These are phyloP conservation scores for Lagocephalus sceleratus DNA, from an alignment of 2,797 vertebrate species.

Conservation along the genomic window DNA sequence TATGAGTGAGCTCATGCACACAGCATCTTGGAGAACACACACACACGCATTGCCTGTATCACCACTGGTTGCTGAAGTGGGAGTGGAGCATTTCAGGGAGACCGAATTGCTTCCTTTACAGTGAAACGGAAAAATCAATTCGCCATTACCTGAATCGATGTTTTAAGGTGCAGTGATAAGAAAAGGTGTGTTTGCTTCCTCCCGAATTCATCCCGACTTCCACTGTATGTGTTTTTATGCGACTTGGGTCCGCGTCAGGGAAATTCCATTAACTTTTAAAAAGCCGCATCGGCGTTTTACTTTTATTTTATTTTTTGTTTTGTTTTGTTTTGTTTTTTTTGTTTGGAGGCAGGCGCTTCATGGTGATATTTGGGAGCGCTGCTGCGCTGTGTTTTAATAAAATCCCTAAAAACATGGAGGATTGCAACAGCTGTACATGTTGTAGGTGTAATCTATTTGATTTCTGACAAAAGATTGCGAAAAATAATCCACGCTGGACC, in stretches of 20 bases:
- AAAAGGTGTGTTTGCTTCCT: constrained; percentile 24
- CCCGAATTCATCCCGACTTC: constrained; percentile 23
- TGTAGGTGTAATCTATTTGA: too few relatives aligned
- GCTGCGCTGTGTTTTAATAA: too few relatives aligned
- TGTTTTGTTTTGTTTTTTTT: neutral
- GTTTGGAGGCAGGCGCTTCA: neutral
- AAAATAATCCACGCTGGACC: too few relatives aligned
- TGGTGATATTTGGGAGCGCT: constrained; percentile 5
- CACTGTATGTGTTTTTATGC: constrained; percentile 6
- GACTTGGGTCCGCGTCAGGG: neutral
- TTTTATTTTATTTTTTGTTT: neutral
- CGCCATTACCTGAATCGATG: constrained; percentile 43
- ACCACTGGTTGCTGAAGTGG: constrained; percentile 54
- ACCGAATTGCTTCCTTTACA: constrained; percentile 44
- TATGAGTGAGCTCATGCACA: constrained; percentile 45
- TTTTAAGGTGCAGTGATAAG: constrained; percentile 34
- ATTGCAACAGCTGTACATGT: too few relatives aligned
- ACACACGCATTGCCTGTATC: constrained; percentile 25
- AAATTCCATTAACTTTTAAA: constrained; percentile 11
- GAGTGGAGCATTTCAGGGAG: constrained; percentile 19
- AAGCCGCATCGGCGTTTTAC: neutral
- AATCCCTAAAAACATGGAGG: too few relatives aligned
- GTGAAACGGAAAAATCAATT: constrained; percentile 58
- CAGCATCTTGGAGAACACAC: constrained; percentile 45
- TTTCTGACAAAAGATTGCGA: too few relatives aligned